Percentiles rank a stretch among this genome's conserved stretches.
Evolutionary conservation across 2,113 vertebrate species (phyloP).

Genomic region (Oryzias javanicus): DNA sequence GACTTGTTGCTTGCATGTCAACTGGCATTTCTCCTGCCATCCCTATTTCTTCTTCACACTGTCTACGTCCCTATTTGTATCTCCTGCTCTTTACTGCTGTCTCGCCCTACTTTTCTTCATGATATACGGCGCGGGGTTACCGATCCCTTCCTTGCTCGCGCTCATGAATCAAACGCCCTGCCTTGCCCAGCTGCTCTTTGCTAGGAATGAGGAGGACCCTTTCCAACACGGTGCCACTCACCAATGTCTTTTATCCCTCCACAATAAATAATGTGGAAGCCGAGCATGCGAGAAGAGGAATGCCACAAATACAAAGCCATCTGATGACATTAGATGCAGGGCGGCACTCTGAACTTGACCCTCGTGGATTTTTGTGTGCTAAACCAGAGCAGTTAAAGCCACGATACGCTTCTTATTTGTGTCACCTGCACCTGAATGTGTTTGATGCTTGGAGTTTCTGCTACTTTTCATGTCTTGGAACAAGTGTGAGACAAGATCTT

Average conservation of each 20-base stretch:
- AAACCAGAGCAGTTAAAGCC: slow-evolving; percentile 6
- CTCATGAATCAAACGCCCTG: slow-evolving; percentile 58
- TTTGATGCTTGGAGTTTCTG: background rate
- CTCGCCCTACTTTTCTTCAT: slow-evolving; percentile 45
- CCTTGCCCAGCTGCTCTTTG: slow-evolving; percentile 60
- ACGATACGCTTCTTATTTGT: slow-evolving; percentile 3
- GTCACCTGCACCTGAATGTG: slow-evolving; percentile 2
- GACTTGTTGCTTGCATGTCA: slow-evolving; percentile 33
- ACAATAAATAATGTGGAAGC: slow-evolving; percentile 63
- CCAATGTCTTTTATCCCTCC: slow-evolving; percentile 58
- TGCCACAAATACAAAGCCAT: slow-evolving; percentile 34
- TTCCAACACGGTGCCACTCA: slow-evolving; percentile 54
- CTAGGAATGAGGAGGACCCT: slow-evolving; percentile 42
- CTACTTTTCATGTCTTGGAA: background rate
- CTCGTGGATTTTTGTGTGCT: slow-evolving; percentile 2
- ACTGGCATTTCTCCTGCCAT: slow-evolving; percentile 30
- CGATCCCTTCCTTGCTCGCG: slow-evolving; percentile 31
- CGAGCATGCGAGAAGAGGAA: slow-evolving; percentile 48
- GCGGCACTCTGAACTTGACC: slow-evolving; percentile 54
- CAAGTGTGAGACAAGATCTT: too few species aligned
- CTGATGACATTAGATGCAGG: slow-evolving; percentile 25
- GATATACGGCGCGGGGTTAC: slow-evolving; percentile 38
- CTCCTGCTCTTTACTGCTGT: slow-evolving; percentile 27
- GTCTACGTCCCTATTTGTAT: slow-evolving; percentile 43
- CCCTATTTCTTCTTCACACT: slow-evolving; percentile 49